Evolutionary conservation across 2,797 vertebrate genomes (phyloP), one percentile per base, ranked within the genome.

Genomic region (Coccyzus lansbergi): DNA sequence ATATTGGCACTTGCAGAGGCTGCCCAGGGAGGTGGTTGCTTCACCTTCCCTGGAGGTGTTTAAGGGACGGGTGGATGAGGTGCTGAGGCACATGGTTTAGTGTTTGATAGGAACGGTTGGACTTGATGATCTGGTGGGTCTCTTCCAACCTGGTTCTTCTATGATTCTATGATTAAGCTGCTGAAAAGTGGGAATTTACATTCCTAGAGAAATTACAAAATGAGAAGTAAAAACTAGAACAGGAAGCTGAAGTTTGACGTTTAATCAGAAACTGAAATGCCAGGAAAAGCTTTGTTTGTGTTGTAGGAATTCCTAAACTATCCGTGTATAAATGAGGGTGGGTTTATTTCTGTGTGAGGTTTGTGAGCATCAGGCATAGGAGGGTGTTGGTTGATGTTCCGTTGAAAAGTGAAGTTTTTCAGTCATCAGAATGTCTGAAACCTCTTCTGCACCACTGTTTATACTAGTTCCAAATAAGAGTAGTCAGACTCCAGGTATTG

Each of bases 131-230:
- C n/a, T n/a, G n/a, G n/a, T n/a, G n/a, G n/a, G n/a, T n/a, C n/a
- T n/a, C n/a, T n/a, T n/a, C n/a, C n/a, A n/a, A n/a, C n/a, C n/a
- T n/a, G n/a, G n/a, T n/a, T n/a, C n/a, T n/a, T n/a, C n/a, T n/a
- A n/a, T n/a, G n/a, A n/a, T n/a, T n/a, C n/a, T n/a, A n/a, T n/a
- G n/a, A 88, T 85, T 21, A 58, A 93, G 40, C 59, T 67, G 26
- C 44, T 76, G 65, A n/a, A 77, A 82, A 88, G 25, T 34, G 48
- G 36, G 48, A 79, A 55, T 82, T 93, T 72, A 31, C 31, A 53
- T 90, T 93, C 74, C 78, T 31, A 49, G 64, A 80, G 56, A 92
- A 72, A 77, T 0, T 28, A 26, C 70, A 77, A 80, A 51, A 69
- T 29, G 14, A 46, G 86, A 90, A 71, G 16, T 5, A 38, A 76